phyloP scores from a whole-genome alignment of 1,140 invertebrate genomes.

The Araneus ventricosus region DNA sequence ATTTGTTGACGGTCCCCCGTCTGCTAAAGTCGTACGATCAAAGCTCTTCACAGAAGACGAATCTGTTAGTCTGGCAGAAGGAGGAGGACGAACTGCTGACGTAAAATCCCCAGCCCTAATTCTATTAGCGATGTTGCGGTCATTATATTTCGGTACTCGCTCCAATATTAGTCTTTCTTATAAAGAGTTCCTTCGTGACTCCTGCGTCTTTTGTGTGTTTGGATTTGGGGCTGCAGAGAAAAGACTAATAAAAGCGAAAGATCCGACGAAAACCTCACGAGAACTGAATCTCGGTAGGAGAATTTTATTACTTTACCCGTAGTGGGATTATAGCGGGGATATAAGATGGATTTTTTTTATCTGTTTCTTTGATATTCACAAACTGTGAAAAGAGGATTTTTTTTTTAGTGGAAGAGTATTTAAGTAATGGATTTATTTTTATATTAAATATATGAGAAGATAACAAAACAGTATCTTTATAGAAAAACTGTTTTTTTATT shows the following conservation, averaged over 20 bases:
- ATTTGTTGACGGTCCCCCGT: not conserved
- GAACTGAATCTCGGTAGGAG: not conserved
- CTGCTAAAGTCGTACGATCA: not conserved
- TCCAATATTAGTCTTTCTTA: conserved; percentile 60
- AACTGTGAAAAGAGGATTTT: not conserved
- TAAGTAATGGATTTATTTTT: too few relatives aligned
- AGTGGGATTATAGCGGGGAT: not conserved
- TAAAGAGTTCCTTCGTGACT: not conserved
- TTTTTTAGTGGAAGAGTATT: not conserved
- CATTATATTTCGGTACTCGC: conserved; percentile 45
- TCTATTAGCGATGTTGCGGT: conserved; percentile 37
- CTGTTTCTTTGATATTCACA: not conserved
- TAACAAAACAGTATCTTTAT: too few relatives aligned
- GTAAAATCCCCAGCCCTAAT: conserved; percentile 22
- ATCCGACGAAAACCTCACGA: not conserved
- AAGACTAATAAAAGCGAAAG: not conserved
- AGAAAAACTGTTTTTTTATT: too few relatives aligned
- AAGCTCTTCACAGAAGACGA: not conserved
- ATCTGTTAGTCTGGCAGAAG: not conserved
- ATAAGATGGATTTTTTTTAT: not conserved
- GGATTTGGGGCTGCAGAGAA: not conserved
- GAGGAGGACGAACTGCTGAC: conserved; percentile 21
- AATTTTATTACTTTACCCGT: conserved; percentile 10
- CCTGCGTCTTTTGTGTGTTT: not conserved
- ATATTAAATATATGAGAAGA: too few relatives aligned